Evolutionary conservation across 2,888 invertebrate genomes (phyloP).

Genomic region (Elysia crispata): DNA sequence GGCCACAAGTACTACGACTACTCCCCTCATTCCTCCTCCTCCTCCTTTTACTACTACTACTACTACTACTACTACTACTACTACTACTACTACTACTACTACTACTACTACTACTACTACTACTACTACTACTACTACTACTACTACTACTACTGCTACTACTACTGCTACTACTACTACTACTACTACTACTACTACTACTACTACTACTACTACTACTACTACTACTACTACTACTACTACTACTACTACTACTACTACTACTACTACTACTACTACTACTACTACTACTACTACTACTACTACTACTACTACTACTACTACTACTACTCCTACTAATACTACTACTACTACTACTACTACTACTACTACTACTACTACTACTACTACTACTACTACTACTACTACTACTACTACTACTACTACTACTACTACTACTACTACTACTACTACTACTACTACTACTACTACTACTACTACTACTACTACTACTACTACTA

Average conservation of each 20-base stretch:
- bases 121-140: not conserved
- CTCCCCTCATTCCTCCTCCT: not conserved
- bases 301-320: too few relatives aligned
- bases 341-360: too few relatives aligned
- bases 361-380: constrained; percentile 28
- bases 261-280: constrained; percentile 28
- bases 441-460: constrained; percentile 11
- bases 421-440: constrained; percentile 16
- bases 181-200: constrained; percentile 9
- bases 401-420: constrained; percentile 28
- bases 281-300: constrained; percentile 23
- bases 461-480: constrained; percentile 25
- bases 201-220: constrained; percentile 9
- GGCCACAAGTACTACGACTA: constrained; percentile 14
- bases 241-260: constrained; percentile 28
- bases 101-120: not conserved
- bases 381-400: constrained; percentile 28
- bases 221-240: constrained; percentile 19
- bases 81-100: constrained; percentile 13
- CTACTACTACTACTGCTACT: not conserved
- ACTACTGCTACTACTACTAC: constrained; percentile 9
- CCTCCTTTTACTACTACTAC: constrained; percentile 1
- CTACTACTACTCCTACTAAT: too few relatives aligned
- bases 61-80: constrained; percentile 20
- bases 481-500: constrained; percentile 28